Evolutionary conservation across 2,888 invertebrate species (phyloP).

Genomic region (Drosophila longiperda): DNA sequence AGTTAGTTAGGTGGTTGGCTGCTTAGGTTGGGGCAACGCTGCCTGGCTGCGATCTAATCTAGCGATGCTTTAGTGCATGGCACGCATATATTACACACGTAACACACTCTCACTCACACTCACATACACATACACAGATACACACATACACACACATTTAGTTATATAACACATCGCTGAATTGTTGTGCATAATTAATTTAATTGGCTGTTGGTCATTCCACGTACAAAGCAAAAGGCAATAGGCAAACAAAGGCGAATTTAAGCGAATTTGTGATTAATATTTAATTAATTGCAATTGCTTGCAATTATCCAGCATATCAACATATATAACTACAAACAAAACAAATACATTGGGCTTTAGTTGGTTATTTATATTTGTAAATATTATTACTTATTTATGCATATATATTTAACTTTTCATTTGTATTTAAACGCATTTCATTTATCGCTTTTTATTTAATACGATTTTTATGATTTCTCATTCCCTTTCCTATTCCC

Average conservation of each 20-base stretch:
- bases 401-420: slow-evolving; percentile 30
- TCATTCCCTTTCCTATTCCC: neutral
- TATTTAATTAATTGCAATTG: slow-evolving; percentile 67
- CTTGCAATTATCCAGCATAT: slow-evolving; percentile 34
- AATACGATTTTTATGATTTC: slow-evolving; percentile 49
- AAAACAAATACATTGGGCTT: slow-evolving; percentile 8
- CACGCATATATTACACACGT: slow-evolving; percentile 24
- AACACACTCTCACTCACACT: slow-evolving; percentile 24
- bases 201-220: slow-evolving; percentile 69
- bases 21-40: slow-evolving; percentile 33
- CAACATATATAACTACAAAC: slow-evolving; percentile 1
- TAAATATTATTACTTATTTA: slow-evolving; percentile 36
- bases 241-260: slow-evolving; percentile 15
- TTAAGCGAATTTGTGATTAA: slow-evolving; percentile 46
- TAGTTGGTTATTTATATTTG: slow-evolving; percentile 36
- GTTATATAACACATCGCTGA: slow-evolving; percentile 33
- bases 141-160: slow-evolving; percentile 14
- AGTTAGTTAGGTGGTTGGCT: slow-evolving; percentile 22
- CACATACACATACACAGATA: slow-evolving; percentile 11
- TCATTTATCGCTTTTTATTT: slow-evolving; percentile 44
- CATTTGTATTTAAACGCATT: slow-evolving; percentile 18
- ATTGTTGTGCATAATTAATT: slow-evolving; percentile 64
- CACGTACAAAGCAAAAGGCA: slow-evolving; percentile 28
- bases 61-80: slow-evolving; percentile 54
- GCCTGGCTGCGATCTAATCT: slow-evolving; percentile 40